Percentiles rank a stretch among this genome's conserved stretches.
These are phyloP conservation scores for Phallusia fumigata DNA, from an alignment of 23 tunicate species.

Conservation along the genomic window DNA sequence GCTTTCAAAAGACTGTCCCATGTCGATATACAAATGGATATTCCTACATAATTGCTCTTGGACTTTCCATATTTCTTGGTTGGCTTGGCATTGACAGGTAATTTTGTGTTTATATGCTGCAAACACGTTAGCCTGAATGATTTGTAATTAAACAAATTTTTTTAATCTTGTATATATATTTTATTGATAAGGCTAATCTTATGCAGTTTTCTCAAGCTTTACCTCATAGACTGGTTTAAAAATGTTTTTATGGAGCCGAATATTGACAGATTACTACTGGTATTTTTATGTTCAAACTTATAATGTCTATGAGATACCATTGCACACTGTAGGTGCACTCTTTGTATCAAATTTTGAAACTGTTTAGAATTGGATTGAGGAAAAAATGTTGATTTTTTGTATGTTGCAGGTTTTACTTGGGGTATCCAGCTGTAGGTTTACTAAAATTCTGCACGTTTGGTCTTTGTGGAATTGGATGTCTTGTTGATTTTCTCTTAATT, in stretches of 20 bases:
- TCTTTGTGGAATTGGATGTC: conserved; percentile 80
- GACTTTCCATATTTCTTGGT: conserved; percentile 80
- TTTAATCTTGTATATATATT: too few species aligned
- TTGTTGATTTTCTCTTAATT: conserved; percentile 79
- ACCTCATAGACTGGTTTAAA: not conserved
- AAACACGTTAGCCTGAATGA: too few species aligned
- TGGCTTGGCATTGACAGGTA: conserved; percentile 92
- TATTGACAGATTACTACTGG: too few species aligned
- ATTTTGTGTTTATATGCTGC: not conserved
- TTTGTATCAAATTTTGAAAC: not conserved
- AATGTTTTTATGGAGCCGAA: too few species aligned
- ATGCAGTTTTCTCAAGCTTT: too few species aligned
- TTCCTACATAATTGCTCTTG: conserved; percentile 66
- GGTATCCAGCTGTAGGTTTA: conserved; percentile 90
- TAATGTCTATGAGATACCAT: too few species aligned
- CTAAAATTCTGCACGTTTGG: conserved; percentile 88
- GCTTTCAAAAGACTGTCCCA: conserved; percentile 44
- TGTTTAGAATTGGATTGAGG: not conserved
- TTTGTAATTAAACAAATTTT: too few species aligned
- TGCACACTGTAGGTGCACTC: too few species aligned
- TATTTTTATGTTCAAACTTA: too few species aligned
- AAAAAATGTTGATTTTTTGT: not conserved
- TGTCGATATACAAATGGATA: conserved; percentile 93
- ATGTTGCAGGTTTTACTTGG: conserved; percentile 67
- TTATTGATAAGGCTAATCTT: not conserved